These are phyloP conservation scores for Rhagonycha lutea DNA, from an alignment of 2,888 invertebrate genomes.

Conservation along the genomic window DNA sequence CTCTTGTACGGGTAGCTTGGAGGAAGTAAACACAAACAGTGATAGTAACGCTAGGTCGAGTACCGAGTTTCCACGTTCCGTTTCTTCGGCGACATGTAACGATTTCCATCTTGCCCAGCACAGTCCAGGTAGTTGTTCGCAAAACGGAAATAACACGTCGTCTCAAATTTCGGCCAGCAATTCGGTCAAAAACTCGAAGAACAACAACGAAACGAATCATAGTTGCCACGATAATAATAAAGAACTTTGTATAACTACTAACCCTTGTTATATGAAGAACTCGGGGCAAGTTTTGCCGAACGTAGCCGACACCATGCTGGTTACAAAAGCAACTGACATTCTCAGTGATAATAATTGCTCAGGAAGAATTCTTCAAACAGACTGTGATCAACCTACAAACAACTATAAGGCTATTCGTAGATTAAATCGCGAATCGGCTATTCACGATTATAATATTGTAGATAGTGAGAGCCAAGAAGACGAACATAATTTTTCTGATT, in stretches of 20 bases:
- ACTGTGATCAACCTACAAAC: slow-evolving; percentile 16
- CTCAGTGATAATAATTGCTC: not conserved
- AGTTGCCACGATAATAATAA: slow-evolving; percentile 25
- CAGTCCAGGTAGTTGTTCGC: slow-evolving; percentile 47
- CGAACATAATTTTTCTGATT: slow-evolving; percentile 52
- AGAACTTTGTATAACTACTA: slow-evolving; percentile 43
- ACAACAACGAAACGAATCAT: slow-evolving; percentile 14
- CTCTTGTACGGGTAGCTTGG: slow-evolving; percentile 77
- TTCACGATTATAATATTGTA: slow-evolving; percentile 36
- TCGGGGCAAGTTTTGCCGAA: slow-evolving; percentile 8
- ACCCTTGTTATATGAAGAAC: slow-evolving; percentile 40
- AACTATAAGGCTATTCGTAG: slow-evolving; percentile 1
- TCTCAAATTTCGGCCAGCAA: slow-evolving; percentile 24
- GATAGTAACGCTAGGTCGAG: slow-evolving; percentile 32
- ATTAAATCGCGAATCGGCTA: slow-evolving; percentile 1
- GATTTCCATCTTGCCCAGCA: slow-evolving; percentile 44
- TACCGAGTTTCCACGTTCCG: slow-evolving; percentile 60
- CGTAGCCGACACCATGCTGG: not conserved
- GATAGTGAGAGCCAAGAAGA: slow-evolving; percentile 49
- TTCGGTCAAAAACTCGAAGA: slow-evolving; percentile 10
- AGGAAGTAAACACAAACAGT: slow-evolving; percentile 60
- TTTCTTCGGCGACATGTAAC: slow-evolving; percentile 62
- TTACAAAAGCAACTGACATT: not conserved
- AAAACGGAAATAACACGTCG: slow-evolving; percentile 32
- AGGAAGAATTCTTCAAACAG: slow-evolving; percentile 12